Conservation (phyloP, 2,113 vertebrate species). For the Boulengeromyrus knoepffleri region DNA sequence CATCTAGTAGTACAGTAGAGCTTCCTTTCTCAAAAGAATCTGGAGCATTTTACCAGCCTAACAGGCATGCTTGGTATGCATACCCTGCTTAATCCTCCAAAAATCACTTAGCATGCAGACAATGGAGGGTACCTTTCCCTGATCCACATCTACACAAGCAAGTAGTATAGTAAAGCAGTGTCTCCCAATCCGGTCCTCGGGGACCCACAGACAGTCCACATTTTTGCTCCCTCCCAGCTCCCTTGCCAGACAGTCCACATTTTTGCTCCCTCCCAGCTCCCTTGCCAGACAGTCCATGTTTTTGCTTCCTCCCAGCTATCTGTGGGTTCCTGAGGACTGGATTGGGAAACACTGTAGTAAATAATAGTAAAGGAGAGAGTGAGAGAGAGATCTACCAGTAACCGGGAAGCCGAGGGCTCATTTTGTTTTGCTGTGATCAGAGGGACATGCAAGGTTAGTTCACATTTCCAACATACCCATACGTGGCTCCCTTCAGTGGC, state of each 20-base stretch:
- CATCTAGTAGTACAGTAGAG: neutral
- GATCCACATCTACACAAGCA: neutral
- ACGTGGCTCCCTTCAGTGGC: slow-evolving; percentile 40
- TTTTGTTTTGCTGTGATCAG: slow-evolving; percentile 25
- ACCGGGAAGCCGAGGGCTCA: neutral
- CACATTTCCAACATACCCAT: neutral
- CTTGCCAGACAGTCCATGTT: too few species aligned
- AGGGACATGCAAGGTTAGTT: slow-evolving; percentile 51
- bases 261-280: neutral
- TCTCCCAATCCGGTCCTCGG: neutral
- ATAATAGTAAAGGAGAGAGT: neutral
- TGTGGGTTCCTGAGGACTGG: neutral
- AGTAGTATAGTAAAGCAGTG: neutral
- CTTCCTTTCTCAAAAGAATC: neutral
- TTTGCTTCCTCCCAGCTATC: neutral
- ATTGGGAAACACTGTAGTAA: neutral
- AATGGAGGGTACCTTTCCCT: neutral
- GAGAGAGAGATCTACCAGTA: slow-evolving; percentile 3
- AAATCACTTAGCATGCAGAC: neutral
- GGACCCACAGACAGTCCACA: neutral
- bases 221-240: neutral
- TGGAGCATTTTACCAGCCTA: neutral
- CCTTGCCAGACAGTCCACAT: too few species aligned
- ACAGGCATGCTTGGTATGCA: neutral
- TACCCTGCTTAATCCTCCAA: neutral